phyloP scores from a whole-genome alignment of 2,113 vertebrate genomes.

The Hemibagrus wyckioides region DNA sequence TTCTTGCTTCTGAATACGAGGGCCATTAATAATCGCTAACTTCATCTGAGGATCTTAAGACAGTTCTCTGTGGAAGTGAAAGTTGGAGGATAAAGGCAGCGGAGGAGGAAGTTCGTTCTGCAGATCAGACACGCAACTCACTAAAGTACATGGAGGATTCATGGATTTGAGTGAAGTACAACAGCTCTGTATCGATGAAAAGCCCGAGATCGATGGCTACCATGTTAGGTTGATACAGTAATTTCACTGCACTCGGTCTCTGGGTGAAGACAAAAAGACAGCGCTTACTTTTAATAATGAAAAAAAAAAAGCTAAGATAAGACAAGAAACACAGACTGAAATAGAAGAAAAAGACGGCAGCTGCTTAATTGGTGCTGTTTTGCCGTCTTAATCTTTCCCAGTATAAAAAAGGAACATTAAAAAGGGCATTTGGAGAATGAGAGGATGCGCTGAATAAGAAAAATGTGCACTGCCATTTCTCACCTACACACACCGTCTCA shows the following conservation, averaged over 20 bases:
- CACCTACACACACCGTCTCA: conserved; percentile 23
- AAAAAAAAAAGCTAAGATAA: not conserved
- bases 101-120: not conserved
- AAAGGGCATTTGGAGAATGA: conserved; percentile 14
- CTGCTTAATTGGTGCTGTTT: conserved; percentile 6
- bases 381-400: not conserved
- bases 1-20: conserved; percentile 55
- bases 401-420: not conserved
- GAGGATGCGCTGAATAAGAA: conserved; percentile 14
- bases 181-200: conserved; percentile 65
- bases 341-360: not conserved
- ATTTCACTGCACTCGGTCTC: conserved; percentile 28
- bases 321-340: not conserved
- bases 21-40: conserved; percentile 76
- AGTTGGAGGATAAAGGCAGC: conserved; percentile 27
- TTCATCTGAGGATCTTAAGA: conserved; percentile 67
- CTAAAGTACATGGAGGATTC: not conserved
- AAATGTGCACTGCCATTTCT: conserved; percentile 26
- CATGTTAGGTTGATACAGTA: conserved; percentile 18
- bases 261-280: not conserved
- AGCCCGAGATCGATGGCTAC: conserved; percentile 60
- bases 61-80: conserved; percentile 50
- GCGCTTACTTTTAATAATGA: not conserved
- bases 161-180: conserved; percentile 52
- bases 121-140: conserved; percentile 10